These are phyloP conservation scores for Peromyscus leucopus DNA, from an alignment of 2,113 vertebrate genomes.

Conservation along the genomic window DNA sequence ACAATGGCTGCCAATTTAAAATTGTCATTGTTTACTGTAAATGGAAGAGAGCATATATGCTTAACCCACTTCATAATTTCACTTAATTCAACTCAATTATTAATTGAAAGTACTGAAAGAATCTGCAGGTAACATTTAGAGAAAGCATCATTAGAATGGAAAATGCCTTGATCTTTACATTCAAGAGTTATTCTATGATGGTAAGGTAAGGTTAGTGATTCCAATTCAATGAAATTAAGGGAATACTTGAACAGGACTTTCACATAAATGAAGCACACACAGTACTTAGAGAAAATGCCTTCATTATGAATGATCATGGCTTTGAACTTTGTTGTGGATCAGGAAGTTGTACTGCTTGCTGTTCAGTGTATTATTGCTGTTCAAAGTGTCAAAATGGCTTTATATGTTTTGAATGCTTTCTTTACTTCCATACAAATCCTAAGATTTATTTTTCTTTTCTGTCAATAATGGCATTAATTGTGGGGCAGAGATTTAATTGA, in stretches of 20 bases:
- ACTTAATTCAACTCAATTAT: slow-evolving; percentile 46
- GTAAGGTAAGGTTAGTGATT: background rate
- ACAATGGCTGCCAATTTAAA: background rate
- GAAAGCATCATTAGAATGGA: background rate
- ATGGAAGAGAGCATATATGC: slow-evolving; percentile 6
- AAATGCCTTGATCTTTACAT: background rate
- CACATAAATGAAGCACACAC: background rate
- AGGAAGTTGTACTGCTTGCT: too few species aligned
- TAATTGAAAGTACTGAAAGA: slow-evolving; percentile 11
- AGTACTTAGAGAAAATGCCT: background rate
- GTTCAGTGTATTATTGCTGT: background rate
- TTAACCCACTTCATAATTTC: slow-evolving; percentile 51
- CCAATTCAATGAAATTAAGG: background rate
- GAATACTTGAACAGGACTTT: background rate
- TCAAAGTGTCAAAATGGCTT: background rate
- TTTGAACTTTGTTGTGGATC: background rate
- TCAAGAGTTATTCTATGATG: background rate
- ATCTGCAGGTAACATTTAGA: slow-evolving; percentile 1
- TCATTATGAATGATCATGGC: background rate
- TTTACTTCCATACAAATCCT: background rate
- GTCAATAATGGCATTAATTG: background rate
- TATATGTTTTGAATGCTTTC: background rate
- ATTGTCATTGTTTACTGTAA: background rate
- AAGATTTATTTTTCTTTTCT: background rate
- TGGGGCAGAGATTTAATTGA: background rate